phyloP scores from a whole-genome alignment of 2,113 vertebrate species.

The Phodopus roborovskii region DNA sequence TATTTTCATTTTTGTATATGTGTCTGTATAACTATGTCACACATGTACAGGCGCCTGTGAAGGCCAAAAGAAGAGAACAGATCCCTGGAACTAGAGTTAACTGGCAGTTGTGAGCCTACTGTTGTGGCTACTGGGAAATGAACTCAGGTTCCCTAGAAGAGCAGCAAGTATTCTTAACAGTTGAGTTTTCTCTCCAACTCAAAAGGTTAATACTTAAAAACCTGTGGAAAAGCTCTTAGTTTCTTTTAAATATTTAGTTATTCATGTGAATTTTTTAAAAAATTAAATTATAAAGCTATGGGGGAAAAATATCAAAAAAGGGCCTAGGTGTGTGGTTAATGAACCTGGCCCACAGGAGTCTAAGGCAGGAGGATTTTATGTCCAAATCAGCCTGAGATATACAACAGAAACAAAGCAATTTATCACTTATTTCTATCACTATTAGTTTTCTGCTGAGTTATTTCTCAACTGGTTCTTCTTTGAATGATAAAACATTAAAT shows the following conservation, averaged over 20 bases:
- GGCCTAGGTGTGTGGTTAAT: background rate
- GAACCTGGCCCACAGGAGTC: background rate
- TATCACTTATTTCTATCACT: slow-evolving; percentile 43
- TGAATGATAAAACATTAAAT: slow-evolving; percentile 79
- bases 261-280: background rate
- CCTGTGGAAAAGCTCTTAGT: background rate
- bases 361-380: background rate
- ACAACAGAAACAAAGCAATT: background rate
- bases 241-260: slow-evolving; percentile 51
- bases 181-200: background rate
- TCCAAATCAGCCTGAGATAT: background rate
- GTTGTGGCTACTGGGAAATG: background rate
- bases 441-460: slow-evolving; percentile 72
- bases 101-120: background rate
- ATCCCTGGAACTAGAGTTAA: background rate
- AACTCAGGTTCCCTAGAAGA: background rate
- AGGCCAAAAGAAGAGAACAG: background rate
- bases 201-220: slow-evolving; percentile 16
- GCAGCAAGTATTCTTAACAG: background rate
- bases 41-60: background rate
- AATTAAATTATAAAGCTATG: background rate
- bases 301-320: slow-evolving; percentile 56
- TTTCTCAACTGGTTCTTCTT: slow-evolving; percentile 75
- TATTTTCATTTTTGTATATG: background rate
- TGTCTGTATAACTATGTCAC: background rate